A percentile compares a stretch with the other conserved stretches of the same genome.
phyloP scores from a whole-genome alignment of 2,113 vertebrate species.

The Gasterosteus aculeatus region DNA sequence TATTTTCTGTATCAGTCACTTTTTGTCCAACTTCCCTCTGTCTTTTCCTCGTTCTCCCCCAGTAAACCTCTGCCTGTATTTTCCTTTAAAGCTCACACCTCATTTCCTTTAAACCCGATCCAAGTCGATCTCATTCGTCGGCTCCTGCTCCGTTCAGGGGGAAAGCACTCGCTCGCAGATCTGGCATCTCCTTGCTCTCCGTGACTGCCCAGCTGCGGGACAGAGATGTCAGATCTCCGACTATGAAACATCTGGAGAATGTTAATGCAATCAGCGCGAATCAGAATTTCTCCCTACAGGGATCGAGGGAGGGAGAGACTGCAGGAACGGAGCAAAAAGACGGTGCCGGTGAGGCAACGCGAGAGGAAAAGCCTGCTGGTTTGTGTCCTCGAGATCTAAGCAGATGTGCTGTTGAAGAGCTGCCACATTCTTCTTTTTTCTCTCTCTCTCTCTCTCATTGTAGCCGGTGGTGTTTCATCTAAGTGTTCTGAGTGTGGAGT shows the following conservation, averaged over 20 bases:
- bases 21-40: constrained; percentile 12
- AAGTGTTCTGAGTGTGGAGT: constrained; percentile 16
- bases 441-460: constrained; percentile 1
- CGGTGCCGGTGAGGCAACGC: constrained; percentile 12
- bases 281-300: constrained; percentile 60
- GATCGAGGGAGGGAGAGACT: constrained; percentile 24
- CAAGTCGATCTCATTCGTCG: constrained; percentile 35
- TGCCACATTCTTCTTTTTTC: constrained; percentile 24
- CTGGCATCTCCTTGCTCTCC: constrained; percentile 31
- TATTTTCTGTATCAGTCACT: constrained; percentile 29
- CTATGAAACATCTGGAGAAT: constrained; percentile 74
- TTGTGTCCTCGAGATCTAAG: constrained; percentile 31
- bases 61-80: constrained; percentile 35
- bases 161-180: constrained; percentile 33
- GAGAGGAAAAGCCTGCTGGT: constrained; percentile 34
- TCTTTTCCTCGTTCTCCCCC: constrained; percentile 19
- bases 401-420: constrained; percentile 35
- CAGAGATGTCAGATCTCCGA: constrained; percentile 62
- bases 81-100: constrained; percentile 51
- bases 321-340: constrained; percentile 40
- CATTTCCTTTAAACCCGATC: constrained; percentile 62
- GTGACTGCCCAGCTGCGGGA: constrained; percentile 48
- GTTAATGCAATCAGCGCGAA: constrained; percentile 72
- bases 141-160: constrained; percentile 15
- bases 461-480: constrained; percentile 10